Conservation (phyloP, 2,888 invertebrate species). For the Argyra leucocephala region DNA sequence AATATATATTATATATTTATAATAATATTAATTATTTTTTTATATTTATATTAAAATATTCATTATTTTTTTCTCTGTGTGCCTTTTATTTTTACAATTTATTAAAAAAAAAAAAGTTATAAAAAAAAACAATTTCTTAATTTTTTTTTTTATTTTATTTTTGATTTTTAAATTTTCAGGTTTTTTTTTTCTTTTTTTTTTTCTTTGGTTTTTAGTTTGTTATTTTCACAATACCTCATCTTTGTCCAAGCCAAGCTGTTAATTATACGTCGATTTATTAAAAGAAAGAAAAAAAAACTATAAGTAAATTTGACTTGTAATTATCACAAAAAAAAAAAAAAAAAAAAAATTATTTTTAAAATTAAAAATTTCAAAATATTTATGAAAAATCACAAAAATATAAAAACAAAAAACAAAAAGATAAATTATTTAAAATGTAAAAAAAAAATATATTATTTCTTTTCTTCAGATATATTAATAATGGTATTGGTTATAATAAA, state of each 20-base stretch:
- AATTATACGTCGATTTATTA: neutral
- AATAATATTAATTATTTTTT: no score
- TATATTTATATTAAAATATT: no score
- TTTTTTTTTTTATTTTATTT: constrained; percentile 19
- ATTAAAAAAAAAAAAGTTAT: no score
- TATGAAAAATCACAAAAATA: neutral
- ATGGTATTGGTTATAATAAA: no score
- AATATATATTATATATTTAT: no score
- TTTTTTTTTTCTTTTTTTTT: constrained; percentile 19
- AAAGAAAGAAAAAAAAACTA: constrained; percentile 4
- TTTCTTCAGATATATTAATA: no score
- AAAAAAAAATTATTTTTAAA: neutral
- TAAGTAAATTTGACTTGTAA: constrained; percentile 4
- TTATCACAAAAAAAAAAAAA: neutral
- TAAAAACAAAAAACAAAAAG: neutral
- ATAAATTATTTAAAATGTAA: neutral
- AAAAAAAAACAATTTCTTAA: neutral
- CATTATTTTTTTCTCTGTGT: no score
- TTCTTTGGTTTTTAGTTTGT: constrained; percentile 21
- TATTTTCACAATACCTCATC: constrained; percentile 64
- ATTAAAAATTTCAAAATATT: no score
- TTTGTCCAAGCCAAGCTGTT: constrained; percentile 85
- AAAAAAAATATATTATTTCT: neutral
- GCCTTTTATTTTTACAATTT: no score
- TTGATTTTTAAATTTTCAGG: constrained; percentile 20